Base-by-base conservation (phyloP, 1,140 invertebrate genomes). In the Anastatus disparis region DNA sequence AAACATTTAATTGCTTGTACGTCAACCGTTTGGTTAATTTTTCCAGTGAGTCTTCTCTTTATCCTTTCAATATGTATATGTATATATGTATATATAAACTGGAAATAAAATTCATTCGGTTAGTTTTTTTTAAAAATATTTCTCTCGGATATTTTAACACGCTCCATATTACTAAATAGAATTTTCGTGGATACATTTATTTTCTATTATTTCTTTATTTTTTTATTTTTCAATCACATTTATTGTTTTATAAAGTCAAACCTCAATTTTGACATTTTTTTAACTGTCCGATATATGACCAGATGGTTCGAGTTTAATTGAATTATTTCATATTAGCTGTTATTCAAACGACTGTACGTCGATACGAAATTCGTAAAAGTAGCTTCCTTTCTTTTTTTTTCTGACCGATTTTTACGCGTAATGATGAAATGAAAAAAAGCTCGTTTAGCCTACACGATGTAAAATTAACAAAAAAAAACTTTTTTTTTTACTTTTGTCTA, bases 1-100 rank as follows among this genome's bases (percentile, higher is more conserved):
- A 77, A 81, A 76, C 73, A 73, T 77, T 77, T 77, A 79, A 80
- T 81, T 80, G 80, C 70, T 71, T 67, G 74, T 70, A 72, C 71
- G 75, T 71, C 61, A 56, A 52, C 59, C 9, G 52, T 40, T 71
- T 73, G 71, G 70, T 77, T 74, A 74, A 75, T 77, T 75, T 75
- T 75, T 76, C n/a, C 74, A 70, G 31, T 38, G 71, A 67, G n/a
- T 13, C 38, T 42, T 12, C 50, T 13, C 9, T 1, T 3, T 15
- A 27, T n/a, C n/a, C n/a, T n/a, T n/a, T n/a, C n/a, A n/a, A n/a
- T n/a, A n/a, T n/a, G n/a, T n/a, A n/a, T n/a, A n/a, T n/a, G n/a
- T n/a, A n/a, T n/a, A n/a, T n/a, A n/a, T n/a, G n/a, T n/a, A n/a
- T n/a, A n/a, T n/a, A n/a, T n/a, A n/a, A n/a, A n/a, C n/a, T 26